phyloP scores from a whole-genome alignment of 2,888 invertebrate species.

The Neria commutata region DNA sequence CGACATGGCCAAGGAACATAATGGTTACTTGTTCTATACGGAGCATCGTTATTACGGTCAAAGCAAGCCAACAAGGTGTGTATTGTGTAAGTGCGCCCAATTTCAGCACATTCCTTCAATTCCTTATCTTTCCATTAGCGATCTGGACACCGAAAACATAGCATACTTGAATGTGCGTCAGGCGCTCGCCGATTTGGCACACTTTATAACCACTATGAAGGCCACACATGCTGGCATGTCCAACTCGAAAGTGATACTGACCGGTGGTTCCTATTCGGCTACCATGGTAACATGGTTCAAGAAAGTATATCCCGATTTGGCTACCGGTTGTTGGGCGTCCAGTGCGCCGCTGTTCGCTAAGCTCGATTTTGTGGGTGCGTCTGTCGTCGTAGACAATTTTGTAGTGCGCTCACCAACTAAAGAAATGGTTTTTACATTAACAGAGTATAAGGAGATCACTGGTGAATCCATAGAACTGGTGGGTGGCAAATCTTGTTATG shows the following conservation, averaged over 20 bases:
- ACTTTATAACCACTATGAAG: slow-evolving; percentile 66
- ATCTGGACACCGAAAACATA: slow-evolving; percentile 66
- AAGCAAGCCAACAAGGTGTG: slow-evolving; percentile 74
- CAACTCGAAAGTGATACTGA: slow-evolving; percentile 64
- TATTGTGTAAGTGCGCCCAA: not conserved
- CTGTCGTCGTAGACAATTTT: not conserved
- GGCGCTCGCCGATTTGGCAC: slow-evolving; percentile 71
- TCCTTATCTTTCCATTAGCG: slow-evolving; percentile 58
- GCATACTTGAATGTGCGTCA: slow-evolving; percentile 70
- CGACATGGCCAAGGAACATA: slow-evolving; percentile 66
- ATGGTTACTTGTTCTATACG: slow-evolving; percentile 73
- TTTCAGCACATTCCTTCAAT: not conserved
- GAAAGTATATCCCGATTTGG: slow-evolving; percentile 69
- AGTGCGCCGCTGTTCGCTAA: slow-evolving; percentile 72
- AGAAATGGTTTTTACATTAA: not conserved
- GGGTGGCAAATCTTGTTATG: slow-evolving; percentile 53
- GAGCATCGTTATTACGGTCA: slow-evolving; percentile 85
- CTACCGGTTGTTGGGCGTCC: slow-evolving; percentile 68
- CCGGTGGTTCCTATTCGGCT: slow-evolving; percentile 73
- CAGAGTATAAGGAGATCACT: slow-evolving; percentile 59
- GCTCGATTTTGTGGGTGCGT: slow-evolving; percentile 64
- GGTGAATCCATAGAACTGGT: slow-evolving; percentile 52
- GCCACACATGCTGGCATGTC: slow-evolving; percentile 48
- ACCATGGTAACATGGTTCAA: slow-evolving; percentile 74
- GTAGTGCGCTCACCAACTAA: too few relatives aligned